phyloP scores from a whole-genome alignment of 2,888 invertebrate species.

The Stegana nigrithorax region DNA sequence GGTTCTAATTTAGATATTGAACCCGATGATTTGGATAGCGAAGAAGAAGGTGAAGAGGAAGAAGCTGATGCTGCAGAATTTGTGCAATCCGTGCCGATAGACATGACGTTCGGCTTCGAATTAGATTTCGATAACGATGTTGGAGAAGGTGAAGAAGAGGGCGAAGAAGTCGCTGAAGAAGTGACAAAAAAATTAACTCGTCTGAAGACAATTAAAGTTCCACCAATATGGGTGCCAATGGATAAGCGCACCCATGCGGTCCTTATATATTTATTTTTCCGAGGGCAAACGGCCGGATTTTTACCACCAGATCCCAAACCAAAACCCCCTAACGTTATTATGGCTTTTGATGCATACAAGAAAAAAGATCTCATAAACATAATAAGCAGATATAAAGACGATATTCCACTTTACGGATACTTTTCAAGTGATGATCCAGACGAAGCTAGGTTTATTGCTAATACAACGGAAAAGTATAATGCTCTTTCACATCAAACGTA shows the following conservation, averaged over 20 bases:
- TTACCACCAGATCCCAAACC: conserved; percentile 73
- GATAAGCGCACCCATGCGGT: conserved; percentile 73
- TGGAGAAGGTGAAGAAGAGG: conserved; percentile 36
- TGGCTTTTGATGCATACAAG: conserved; percentile 78
- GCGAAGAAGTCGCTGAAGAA: conserved; percentile 37
- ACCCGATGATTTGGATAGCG: conserved; percentile 34
- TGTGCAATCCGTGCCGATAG: conserved; percentile 23
- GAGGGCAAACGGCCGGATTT: conserved; percentile 67
- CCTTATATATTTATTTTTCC: conserved; percentile 71
- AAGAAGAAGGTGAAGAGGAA: conserved; percentile 50
- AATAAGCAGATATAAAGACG: conserved; percentile 69
- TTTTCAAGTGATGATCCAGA: conserved; percentile 74
- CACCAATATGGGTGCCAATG: conserved; percentile 72
- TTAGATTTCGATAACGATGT: conserved; percentile 34
- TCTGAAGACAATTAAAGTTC: conserved; percentile 63
- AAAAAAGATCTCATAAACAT: conserved; percentile 73
- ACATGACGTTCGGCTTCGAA: conserved; percentile 40
- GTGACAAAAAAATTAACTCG: conserved; percentile 41
- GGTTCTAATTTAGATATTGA: conserved; percentile 16
- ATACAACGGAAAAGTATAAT: conserved; percentile 73
- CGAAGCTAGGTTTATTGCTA: conserved; percentile 74
- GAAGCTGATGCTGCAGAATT: conserved; percentile 47
- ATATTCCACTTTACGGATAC: conserved; percentile 77
- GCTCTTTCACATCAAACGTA: conserved; percentile 41
- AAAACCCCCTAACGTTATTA: conserved; percentile 75